phyloP scores from a whole-genome alignment of 2,113 vertebrate species.

The Phoenicopterus ruber region DNA sequence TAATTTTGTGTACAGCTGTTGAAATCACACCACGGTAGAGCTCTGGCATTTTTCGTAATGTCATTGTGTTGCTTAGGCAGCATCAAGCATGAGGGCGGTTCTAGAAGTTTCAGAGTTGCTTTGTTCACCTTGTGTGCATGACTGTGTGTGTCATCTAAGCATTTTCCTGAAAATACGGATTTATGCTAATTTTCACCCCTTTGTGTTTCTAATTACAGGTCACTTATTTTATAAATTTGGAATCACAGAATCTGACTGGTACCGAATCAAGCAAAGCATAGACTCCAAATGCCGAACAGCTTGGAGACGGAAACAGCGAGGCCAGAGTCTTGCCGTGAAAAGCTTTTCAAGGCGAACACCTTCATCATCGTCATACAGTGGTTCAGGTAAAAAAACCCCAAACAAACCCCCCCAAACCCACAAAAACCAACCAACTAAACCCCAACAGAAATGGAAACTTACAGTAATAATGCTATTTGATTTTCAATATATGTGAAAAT shows the following conservation, averaged over 20 bases:
- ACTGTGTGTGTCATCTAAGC: fast-evolving
- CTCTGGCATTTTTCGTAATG: background rate
- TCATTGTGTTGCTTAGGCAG: background rate
- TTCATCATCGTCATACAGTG: constrained; percentile 74
- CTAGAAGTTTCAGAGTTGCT: background rate
- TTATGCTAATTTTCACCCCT: background rate
- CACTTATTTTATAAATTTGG: constrained; percentile 96
- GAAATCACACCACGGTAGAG: background rate
- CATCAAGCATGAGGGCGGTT: background rate
- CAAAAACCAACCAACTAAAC: background rate
- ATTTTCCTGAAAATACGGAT: fast-evolving
- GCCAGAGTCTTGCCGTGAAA: constrained; percentile 96
- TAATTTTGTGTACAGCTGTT: background rate
- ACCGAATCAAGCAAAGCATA: constrained; percentile 98
- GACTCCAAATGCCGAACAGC: constrained; percentile 98
- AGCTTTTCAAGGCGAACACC: constrained; percentile 93
- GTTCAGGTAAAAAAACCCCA: constrained; percentile 69
- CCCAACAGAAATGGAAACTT: background rate
- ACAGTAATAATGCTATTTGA: fast-evolving
- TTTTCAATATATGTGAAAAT: background rate
- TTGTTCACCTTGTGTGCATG: background rate
- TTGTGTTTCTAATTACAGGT: constrained; percentile 69
- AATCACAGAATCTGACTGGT: constrained; percentile 96
- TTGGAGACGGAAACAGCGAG: constrained; percentile 94
- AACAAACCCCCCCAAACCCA: background rate